phyloP scores from a whole-genome alignment of 2,888 invertebrate species.

The Sinohyriopsis cumingii region DNA sequence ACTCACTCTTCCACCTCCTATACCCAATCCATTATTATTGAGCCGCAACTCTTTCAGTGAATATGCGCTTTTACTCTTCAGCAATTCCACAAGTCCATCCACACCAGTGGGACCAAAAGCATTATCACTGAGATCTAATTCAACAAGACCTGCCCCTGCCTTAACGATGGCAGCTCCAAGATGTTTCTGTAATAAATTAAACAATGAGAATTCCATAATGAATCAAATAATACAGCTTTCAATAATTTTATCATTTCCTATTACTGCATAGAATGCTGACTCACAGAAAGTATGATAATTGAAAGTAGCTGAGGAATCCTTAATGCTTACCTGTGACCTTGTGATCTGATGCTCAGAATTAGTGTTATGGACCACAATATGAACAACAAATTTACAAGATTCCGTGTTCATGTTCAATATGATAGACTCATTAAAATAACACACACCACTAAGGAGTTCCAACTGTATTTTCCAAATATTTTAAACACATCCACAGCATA shows the following conservation, averaged over 20 bases:
- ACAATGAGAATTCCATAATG: background rate
- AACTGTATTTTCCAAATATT: too few relatives aligned
- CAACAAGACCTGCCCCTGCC: conserved; percentile 85
- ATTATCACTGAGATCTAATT: conserved; percentile 95
- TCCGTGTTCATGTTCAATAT: too few relatives aligned
- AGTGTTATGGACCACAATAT: too few relatives aligned
- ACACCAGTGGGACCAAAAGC: conserved; percentile 97
- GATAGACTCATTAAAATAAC: too few relatives aligned
- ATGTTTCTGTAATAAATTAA: conserved; percentile 74
- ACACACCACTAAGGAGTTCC: too few relatives aligned
- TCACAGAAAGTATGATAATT: too few relatives aligned
- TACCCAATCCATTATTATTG: conserved; percentile 96
- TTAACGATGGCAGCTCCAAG: conserved; percentile 86
- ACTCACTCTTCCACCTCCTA: conserved; percentile 83
- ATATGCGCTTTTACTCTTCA: conserved; percentile 88
- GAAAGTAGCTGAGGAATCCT: too few relatives aligned
- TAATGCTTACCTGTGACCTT: too few relatives aligned
- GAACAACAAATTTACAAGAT: too few relatives aligned
- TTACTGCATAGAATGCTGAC: too few relatives aligned
- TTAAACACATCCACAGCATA: too few relatives aligned
- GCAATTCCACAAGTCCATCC: conserved; percentile 85
- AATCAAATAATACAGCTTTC: background rate
- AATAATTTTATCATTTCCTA: background rate
- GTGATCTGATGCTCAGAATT: too few relatives aligned
- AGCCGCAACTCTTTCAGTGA: conserved; percentile 86